Percentiles rank a stretch among this genome's conserved stretches.
These are phyloP conservation scores for Zaprionus taronus DNA, from an alignment of 1,140 invertebrate genomes.

Conservation along the genomic window DNA sequence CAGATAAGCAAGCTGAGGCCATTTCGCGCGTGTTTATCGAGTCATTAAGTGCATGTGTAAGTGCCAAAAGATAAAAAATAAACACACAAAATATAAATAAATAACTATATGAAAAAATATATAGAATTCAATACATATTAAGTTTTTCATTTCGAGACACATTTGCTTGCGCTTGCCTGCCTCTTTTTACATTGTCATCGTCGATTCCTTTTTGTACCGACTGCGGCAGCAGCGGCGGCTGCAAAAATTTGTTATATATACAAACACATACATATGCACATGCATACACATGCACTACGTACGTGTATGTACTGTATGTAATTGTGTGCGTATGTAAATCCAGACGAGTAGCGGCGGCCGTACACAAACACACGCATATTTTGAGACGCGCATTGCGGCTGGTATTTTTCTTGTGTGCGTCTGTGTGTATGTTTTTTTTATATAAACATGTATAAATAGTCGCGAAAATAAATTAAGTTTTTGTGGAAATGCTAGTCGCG, in stretches of 20 bases:
- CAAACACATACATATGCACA: conserved; percentile 30
- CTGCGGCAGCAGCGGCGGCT: conserved; percentile 55
- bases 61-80: conserved; percentile 47
- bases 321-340: conserved; percentile 51
- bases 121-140: conserved; percentile 38
- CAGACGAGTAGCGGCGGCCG: conserved; percentile 49
- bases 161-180: conserved; percentile 49
- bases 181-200: conserved; percentile 75
- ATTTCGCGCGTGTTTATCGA: conserved; percentile 64
- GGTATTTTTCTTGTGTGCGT: background rate
- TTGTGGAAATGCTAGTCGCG: conserved; percentile 35
- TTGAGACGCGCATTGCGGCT: conserved; percentile 33
- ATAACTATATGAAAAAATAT: conserved; percentile 31
- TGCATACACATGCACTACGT: conserved; percentile 3
- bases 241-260: conserved; percentile 50
- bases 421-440: conserved; percentile 24
- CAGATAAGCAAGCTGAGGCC: conserved; percentile 47
- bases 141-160: conserved; percentile 48
- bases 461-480: conserved; percentile 43
- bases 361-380: conserved; percentile 10
- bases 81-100: conserved; percentile 16
- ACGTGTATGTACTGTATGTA: conserved; percentile 19
- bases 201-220: conserved; percentile 63
- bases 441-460: conserved; percentile 67
- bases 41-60: conserved; percentile 75